phyloP scores from a whole-genome alignment of 2,797 vertebrate genomes.

The Pagetopsis macropterus region DNA sequence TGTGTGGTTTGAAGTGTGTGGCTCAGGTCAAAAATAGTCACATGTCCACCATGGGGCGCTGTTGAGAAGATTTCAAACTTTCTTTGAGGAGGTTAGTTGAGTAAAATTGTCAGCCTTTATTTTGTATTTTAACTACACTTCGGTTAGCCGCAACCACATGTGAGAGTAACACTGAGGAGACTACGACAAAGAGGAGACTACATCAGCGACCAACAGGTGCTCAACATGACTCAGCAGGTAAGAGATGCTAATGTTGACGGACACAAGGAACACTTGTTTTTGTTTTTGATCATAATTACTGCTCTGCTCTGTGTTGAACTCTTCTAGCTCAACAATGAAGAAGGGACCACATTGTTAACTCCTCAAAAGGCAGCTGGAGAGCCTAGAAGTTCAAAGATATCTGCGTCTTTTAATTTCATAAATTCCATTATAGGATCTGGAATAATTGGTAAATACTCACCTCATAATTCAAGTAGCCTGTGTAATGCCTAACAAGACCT shows the following conservation, averaged over 20 bases:
- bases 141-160: slow-evolving; percentile 27
- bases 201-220: slow-evolving; percentile 18
- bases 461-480: neutral
- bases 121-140: neutral
- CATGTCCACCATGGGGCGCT: slow-evolving; percentile 47
- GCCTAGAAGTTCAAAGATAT: slow-evolving; percentile 76
- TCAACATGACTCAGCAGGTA: slow-evolving; percentile 70
- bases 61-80: slow-evolving; percentile 17
- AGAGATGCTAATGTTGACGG: neutral
- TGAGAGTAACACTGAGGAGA: slow-evolving; percentile 4
- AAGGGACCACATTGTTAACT: slow-evolving; percentile 80
- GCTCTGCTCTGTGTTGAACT: neutral
- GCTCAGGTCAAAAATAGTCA: neutral
- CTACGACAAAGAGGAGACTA: slow-evolving; percentile 9
- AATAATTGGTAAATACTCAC: slow-evolving; percentile 86
- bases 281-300: too few relatives aligned
- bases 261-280: neutral
- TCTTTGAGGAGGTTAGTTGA: neutral
- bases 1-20: slow-evolving; percentile 7
- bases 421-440: slow-evolving; percentile 97
- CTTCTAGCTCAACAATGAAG: slow-evolving; percentile 78
- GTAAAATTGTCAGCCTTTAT: slow-evolving; percentile 5
- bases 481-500: neutral
- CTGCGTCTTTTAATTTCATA: slow-evolving; percentile 93
- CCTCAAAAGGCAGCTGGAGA: slow-evolving; percentile 44